Evolutionary conservation across 2,888 invertebrate species (phyloP), one percentile per base, ranked within the genome.

Genomic region (Prenolepis imparis): DNA sequence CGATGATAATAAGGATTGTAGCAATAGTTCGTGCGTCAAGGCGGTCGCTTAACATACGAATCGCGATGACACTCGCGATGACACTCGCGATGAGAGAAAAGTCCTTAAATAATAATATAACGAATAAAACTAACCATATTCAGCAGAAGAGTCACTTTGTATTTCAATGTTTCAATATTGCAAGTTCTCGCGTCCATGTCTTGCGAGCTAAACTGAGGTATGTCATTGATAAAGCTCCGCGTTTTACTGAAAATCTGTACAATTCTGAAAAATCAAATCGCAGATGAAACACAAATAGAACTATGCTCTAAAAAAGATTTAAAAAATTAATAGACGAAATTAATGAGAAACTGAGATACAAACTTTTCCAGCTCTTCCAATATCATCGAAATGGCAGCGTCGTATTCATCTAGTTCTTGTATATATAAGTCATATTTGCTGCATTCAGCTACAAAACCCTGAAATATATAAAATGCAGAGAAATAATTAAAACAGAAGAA

Each of bases 181-280:
- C n/a, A 2, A 44, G 24, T 6, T 24, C 5, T 48, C 0, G 28
- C 3, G 0, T 41, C 1, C 24, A n/a, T 59, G 1, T 61, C 36
- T 32, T 18, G 78, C 44, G 24, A 18, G 21, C 36, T 44, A 21
- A 36, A 59, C 5, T 24, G 8, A 15, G 36, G 2, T 59, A 24
- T 11, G 8, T 70, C 36, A 1, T 59, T 18, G 11, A 5, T 18
- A 0, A 36, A 78, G 12, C 44, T 24, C 15, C 70, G 21, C 12
- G 36, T 36, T 36, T 44, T 36, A 59, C 36, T 5, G 18, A 70
- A 52, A 36, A 32, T 18, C 6, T 59, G 21, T 80, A 61, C 4
- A 44, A 80, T 24, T 80, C 78, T 80, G 59, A 59, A 80, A 80
- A 80, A 32, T 48, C 3, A 80, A n/a, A 78, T 70, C 44, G 28